Conservation (phyloP, 2,113 vertebrate species). For the Lonchura striata region DNA sequence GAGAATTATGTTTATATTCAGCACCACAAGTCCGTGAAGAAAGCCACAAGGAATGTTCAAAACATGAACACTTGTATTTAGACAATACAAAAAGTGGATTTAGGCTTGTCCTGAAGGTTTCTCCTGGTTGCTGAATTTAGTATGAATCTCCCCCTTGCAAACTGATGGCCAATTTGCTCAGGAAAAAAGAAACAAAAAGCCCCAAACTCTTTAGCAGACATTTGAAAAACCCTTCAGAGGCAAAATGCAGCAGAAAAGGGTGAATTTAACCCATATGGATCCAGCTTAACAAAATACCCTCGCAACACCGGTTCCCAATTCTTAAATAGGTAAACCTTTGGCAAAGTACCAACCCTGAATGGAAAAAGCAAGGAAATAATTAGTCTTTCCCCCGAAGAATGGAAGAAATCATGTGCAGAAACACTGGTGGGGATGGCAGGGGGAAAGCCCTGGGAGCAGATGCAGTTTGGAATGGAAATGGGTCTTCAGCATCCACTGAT, state of each 20-base stretch:
- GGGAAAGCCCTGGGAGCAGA: neutral
- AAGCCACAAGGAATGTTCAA: slow-evolving; percentile 21
- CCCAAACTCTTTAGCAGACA: neutral
- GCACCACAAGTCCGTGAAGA: neutral
- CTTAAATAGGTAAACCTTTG: neutral
- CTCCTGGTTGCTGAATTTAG: neutral
- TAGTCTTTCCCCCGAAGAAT: neutral
- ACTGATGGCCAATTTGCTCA: neutral
- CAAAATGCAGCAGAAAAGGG: neutral
- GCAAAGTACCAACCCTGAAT: neutral
- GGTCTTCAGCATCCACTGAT: neutral
- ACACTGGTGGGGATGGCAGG: neutral
- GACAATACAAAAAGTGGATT: neutral
- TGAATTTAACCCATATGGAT: neutral
- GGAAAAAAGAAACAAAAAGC: neutral
- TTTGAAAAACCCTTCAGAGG: neutral
- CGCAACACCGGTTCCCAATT: fast-evolving
- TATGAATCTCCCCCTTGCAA: neutral
- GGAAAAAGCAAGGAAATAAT: slow-evolving; percentile 37
- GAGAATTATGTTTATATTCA: neutral
- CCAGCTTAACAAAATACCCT: neutral
- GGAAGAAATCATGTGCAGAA: neutral
- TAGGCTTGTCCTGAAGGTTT: neutral
- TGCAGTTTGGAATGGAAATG: neutral
- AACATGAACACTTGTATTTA: neutral